These are phyloP conservation scores for Odontomyia ornata DNA, from an alignment of 2,888 invertebrate species.

Conservation along the genomic window DNA sequence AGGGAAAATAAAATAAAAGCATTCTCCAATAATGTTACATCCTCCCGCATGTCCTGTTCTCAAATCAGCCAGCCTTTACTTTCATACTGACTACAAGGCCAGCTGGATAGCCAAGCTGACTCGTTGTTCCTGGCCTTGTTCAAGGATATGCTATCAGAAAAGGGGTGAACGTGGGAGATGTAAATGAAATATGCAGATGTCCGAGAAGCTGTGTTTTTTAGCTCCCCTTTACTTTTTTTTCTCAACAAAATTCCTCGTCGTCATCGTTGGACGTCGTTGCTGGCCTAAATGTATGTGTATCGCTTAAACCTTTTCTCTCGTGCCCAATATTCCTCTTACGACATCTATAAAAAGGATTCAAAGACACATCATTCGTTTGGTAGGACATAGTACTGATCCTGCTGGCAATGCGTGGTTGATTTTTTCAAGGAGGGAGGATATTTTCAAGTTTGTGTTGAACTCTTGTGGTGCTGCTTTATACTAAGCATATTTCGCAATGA, in stretches of 20 bases:
- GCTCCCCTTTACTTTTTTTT: background rate
- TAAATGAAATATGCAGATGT: constrained; percentile 55
- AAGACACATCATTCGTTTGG: constrained; percentile 22
- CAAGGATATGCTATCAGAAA: constrained; percentile 7
- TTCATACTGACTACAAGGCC: background rate
- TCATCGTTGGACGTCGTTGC: constrained; percentile 23
- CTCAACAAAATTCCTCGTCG: background rate
- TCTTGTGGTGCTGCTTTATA: background rate
- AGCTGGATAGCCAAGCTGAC: too few relatives aligned
- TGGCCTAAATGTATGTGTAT: constrained; percentile 24
- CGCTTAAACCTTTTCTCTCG: constrained; percentile 24
- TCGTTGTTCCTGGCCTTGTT: background rate
- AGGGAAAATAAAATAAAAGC: constrained; percentile 42
- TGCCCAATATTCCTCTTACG: constrained; percentile 28
- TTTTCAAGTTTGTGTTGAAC: constrained; percentile 21
- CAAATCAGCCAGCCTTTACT: constrained; percentile 19
- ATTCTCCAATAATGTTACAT: constrained; percentile 35
- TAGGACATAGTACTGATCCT: background rate
- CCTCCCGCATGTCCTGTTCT: constrained; percentile 37
- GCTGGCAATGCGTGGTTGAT: background rate
- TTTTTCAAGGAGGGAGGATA: background rate
- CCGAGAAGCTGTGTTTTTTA: constrained; percentile 38
- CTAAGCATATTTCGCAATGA: background rate
- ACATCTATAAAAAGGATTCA: constrained; percentile 41
- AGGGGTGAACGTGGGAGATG: constrained; percentile 51